Evolutionary conservation across 1,140 invertebrate genomes (phyloP).

Genomic region (Wiebesia pumilae): DNA sequence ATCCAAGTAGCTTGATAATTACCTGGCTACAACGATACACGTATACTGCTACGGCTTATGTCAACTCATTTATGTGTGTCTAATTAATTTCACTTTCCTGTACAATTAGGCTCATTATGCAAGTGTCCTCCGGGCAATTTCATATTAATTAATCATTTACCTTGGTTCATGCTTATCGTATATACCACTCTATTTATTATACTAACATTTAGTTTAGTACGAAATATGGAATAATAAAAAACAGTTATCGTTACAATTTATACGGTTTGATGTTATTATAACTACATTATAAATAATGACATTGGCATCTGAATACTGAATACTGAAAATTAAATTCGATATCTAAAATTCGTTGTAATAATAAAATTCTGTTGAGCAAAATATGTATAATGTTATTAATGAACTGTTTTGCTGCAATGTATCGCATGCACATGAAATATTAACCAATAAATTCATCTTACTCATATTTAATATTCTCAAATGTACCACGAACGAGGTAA

Average conservation of each 20-base stretch:
- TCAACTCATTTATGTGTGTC: background rate
- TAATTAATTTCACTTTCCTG: constrained; percentile 45
- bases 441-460: background rate
- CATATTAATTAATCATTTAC: constrained; percentile 43
- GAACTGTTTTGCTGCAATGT: constrained; percentile 13
- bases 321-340: background rate
- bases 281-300: too few species aligned
- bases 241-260: too few species aligned
- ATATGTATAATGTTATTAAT: constrained; percentile 19
- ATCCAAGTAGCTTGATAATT: background rate
- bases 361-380: constrained; percentile 4
- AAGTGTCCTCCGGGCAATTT: constrained; percentile 4
- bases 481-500: background rate
- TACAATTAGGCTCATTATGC: constrained; percentile 27
- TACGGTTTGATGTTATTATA: too few species aligned
- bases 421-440: background rate
- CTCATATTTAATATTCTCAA: background rate
- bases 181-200: too few species aligned
- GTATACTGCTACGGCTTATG: background rate
- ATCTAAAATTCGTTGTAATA: background rate
- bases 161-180: constrained; percentile 18
- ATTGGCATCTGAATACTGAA: too few species aligned
- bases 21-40: too few species aligned
- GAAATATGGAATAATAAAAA: too few species aligned
- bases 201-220: too few species aligned